Conservation (phyloP, 2,888 invertebrate species). For the Stegophylla sp. region DNA sequence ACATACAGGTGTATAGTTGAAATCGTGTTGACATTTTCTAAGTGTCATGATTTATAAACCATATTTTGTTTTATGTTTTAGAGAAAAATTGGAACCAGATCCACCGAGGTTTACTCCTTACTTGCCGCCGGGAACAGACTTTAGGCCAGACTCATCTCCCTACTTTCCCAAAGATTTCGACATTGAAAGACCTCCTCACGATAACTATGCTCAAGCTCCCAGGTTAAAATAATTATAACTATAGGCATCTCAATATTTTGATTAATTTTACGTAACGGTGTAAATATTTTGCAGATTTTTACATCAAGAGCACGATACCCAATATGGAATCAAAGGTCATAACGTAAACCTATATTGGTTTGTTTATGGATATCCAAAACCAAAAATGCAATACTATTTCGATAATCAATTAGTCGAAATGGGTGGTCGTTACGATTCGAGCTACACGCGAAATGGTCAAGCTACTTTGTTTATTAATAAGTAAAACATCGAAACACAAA, state of each 20-base stretch:
- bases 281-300: conserved; percentile 71
- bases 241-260: background rate
- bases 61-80: conserved; percentile 62
- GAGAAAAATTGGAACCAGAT: conserved; percentile 79
- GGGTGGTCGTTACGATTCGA: conserved; percentile 84
- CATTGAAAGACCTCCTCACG: conserved; percentile 84
- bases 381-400: conserved; percentile 87
- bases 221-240: conserved; percentile 63
- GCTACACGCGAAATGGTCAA: conserved; percentile 88
- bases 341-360: conserved; percentile 91
- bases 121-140: conserved; percentile 80
- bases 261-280: background rate
- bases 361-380: conserved; percentile 95
- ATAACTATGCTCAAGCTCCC: conserved; percentile 82
- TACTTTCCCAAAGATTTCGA: conserved; percentile 93
- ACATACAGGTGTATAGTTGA: conserved; percentile 71
- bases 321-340: conserved; percentile 92
- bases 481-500: conserved; percentile 67
- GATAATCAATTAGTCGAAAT: conserved; percentile 82
- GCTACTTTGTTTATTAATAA: conserved; percentile 88
- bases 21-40: background rate
- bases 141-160: conserved; percentile 82
- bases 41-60: background rate
- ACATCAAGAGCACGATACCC: conserved; percentile 82
- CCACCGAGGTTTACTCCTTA: conserved; percentile 81